phyloP scores from a whole-genome alignment of 1,140 invertebrate species.

The Bombyx mandarina region DNA sequence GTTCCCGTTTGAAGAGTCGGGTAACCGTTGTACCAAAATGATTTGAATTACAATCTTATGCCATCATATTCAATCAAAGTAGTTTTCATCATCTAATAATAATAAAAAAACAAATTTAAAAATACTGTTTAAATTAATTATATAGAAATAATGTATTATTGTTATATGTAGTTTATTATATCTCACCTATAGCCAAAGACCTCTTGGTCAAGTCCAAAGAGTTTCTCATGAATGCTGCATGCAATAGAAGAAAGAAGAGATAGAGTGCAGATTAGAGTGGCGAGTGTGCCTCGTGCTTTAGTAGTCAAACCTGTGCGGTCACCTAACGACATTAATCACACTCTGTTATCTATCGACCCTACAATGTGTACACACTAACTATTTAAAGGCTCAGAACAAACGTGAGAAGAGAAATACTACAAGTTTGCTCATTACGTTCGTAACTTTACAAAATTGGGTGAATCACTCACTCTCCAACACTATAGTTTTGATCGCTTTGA shows the following conservation, averaged over 20 bases:
- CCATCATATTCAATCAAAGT: no score
- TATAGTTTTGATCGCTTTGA: slow-evolving; percentile 1
- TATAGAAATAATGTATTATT: no score
- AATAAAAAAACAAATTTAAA: no score
- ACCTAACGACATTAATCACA: slow-evolving; percentile 6
- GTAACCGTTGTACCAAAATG: no score
- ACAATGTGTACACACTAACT: background rate
- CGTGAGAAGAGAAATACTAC: no score
- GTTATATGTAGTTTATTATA: slow-evolving; percentile 10
- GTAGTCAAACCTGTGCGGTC: slow-evolving; percentile 16
- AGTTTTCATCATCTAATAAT: no score
- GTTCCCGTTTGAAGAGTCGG: no score
- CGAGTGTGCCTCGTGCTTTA: slow-evolving; percentile 27
- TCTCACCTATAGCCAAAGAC: slow-evolving; percentile 81
- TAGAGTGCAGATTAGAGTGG: slow-evolving; percentile 52
- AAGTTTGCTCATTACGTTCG: no score
- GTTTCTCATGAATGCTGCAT: slow-evolving; percentile 82
- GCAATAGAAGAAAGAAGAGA: slow-evolving; percentile 67
- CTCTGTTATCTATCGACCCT: background rate
- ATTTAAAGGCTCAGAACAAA: background rate
- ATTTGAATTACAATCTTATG: no score
- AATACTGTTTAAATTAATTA: no score
- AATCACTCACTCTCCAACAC: slow-evolving; percentile 2
- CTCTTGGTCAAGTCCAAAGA: slow-evolving; percentile 81
- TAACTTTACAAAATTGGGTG: background rate